Conservation (phyloP, 2,888 invertebrate species). For the Chirona hameri region DNA sequence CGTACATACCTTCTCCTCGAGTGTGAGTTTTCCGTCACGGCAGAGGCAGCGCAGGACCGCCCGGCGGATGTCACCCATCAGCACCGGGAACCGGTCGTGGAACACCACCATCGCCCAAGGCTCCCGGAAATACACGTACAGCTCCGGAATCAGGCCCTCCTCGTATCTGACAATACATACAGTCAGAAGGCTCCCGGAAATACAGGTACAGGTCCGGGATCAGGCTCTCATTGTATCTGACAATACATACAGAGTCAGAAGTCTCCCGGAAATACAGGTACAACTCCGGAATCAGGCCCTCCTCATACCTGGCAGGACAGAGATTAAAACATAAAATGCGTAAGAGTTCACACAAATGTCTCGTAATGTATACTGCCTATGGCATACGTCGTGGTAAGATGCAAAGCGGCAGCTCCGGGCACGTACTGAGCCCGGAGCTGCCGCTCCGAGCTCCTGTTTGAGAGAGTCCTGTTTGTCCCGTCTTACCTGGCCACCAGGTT, state of each 20-base stretch:
- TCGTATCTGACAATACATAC: slow-evolving; percentile 53
- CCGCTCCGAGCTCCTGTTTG: no score
- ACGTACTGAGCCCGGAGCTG: no score
- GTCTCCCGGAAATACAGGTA: slow-evolving; percentile 63
- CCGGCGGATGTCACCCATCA: slow-evolving; percentile 48
- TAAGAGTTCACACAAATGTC: no score
- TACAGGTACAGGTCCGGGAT: no score
- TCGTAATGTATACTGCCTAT: no score
- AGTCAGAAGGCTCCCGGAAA: no score
- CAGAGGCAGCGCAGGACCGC: slow-evolving; percentile 27
- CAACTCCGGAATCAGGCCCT: slow-evolving; percentile 61
- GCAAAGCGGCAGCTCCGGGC: no score
- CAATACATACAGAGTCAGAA: no score
- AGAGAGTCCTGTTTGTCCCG: no score
- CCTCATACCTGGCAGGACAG: slow-evolving; percentile 52
- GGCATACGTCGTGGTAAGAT: no score
- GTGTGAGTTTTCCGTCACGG: neutral
- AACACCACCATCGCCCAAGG: slow-evolving; percentile 63
- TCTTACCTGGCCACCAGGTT: slow-evolving; percentile 52
- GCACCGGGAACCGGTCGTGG: slow-evolving; percentile 51
- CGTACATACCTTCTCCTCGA: neutral
- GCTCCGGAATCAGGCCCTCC: slow-evolving; percentile 60
- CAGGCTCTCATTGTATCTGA: no score
- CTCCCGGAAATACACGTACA: slow-evolving; percentile 62
- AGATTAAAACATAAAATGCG: no score